These are phyloP conservation scores for Heteractis magnifica DNA, from an alignment of 92 coral and sea anemone genomes.

Conservation along the genomic window DNA sequence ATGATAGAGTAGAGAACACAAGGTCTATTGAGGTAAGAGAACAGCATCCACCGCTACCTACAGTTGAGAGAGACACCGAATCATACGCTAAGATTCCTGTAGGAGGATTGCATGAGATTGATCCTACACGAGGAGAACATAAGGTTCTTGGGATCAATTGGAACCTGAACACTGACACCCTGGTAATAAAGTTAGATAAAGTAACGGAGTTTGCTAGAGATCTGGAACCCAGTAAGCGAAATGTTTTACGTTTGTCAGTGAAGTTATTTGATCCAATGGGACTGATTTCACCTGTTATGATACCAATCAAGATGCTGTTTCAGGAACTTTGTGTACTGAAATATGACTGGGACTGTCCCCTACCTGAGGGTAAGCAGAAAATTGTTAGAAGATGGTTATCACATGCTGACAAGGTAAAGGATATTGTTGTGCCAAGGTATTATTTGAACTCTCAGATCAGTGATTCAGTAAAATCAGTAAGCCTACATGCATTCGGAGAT, in stretches of 20 bases:
- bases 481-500: conserved; percentile 50
- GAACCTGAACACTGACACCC: conserved; percentile 40
- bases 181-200: conserved; percentile 30
- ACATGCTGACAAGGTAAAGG: conserved; percentile 19
- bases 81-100: conserved; percentile 49
- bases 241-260: conserved; percentile 45
- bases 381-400: neutral
- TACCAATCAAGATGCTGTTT: conserved; percentile 32
- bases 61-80: conserved; percentile 31
- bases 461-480: neutral
- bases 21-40: conserved; percentile 12
- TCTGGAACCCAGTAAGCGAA: conserved; percentile 45
- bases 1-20: conserved; percentile 12
- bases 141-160: conserved; percentile 55
- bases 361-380: conserved; percentile 6
- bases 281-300: conserved; percentile 49
- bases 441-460: conserved; percentile 21
- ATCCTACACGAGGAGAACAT: conserved; percentile 35
- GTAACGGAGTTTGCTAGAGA: conserved; percentile 22
- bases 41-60: conserved; percentile 1
- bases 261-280: conserved; percentile 59
- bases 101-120: conserved; percentile 44
- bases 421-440: conserved; percentile 20
- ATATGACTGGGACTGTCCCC: conserved; percentile 29
- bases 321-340: conserved; percentile 52